Base-by-base conservation (phyloP, 2,797 vertebrate genomes). In the Aldrovandia affinis region DNA sequence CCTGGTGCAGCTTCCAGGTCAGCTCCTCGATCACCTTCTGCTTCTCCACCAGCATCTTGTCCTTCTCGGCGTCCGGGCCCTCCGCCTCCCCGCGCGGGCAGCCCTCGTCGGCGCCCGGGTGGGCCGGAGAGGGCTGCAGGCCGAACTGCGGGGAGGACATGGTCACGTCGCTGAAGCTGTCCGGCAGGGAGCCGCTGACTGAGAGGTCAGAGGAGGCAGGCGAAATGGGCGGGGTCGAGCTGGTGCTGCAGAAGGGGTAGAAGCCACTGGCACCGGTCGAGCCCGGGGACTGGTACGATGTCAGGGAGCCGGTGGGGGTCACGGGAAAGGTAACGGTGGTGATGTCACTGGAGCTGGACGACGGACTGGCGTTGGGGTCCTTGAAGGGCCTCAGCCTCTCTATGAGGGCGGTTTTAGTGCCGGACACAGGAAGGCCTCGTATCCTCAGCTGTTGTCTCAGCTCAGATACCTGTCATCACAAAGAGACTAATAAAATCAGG, bases 11-110 rank as follows among this genome's bases (percentile, higher is more conserved):
- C 88, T 98, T 98, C 97, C 98, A 99, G 0, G 97, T 99, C 89
- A 99, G 94, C 87, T 99, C 98, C 30, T 99, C 99, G 65, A 99
- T 99, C 89, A 99, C 98, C 88, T 98, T 99, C 92, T 99, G 98
- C 91, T 99, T 99, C 89, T 99, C 98, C 88, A 99, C 97, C 89
- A 99, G 92, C 98, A 99, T 99, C 91, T 99, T 99, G 91, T 99
- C 98, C 87, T 99, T 99, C 86, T 98, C 98, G 0, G 96, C 96
- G 84, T 99, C 97, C 7, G 95, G 89, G 1, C 96, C 96, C 85
- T 95, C 95, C 87, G 91, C 75, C 90, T 97, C 96, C 12, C 91
- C 81, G 86, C 93, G 89, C 52, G 94, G 78, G 81, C 94, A 89
- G 83, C 95, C 95, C 2, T 98, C 98, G 22, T 98, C 97, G 0